Base-by-base conservation (phyloP, 2,113 vertebrate genomes). In the Vireo altiloquus region DNA sequence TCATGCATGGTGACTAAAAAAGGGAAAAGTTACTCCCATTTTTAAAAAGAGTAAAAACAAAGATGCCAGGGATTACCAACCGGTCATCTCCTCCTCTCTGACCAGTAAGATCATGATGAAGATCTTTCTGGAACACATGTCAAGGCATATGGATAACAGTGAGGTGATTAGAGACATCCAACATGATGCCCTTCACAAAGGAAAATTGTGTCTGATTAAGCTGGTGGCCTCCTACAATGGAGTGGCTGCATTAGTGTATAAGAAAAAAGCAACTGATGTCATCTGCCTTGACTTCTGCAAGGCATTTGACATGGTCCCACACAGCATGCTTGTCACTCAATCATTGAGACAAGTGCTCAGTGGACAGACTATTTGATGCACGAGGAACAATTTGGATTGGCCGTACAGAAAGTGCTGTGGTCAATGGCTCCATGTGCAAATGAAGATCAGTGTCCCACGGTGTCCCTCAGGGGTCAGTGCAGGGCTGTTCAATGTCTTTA, bases 81-180 rank as follows among this genome's bases (percentile, higher is more conserved):
- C 0, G 0, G 22, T n/a, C 33, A 63, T 12, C 1, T 8, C 65
- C 17, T 83, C 33, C 68, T 65, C 42, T 17, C 3, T 65, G 28
- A 24, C 27, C 2, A 5, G 7, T 47, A 15, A 54, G 17, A 53
- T 49, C 31, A 52, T 15, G 18, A 28, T 20, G 42, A 47, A 71
- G 15, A 18, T 35, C 10, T 63, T 68, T 7, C 20, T 57, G 27
- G 46, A 65, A 50, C 30, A 82, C 9, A 28, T 19, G 8, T 40
- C 25, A 64, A 76, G 8, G 15, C 13, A 31, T 30, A 21, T 23
- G 8, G 16, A 19, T 35, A 4, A 7, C 12, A 47, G 5, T 3
- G 14, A 61, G 9, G 23, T 47, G 24, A 60, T 33, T 50, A 27
- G 16, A 80, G 40, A 53, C 8, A 70, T n/a, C 17, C 20, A 63